Conservation (phyloP, 2,113 vertebrate genomes). For the Neolamprologus variostigma region DNA sequence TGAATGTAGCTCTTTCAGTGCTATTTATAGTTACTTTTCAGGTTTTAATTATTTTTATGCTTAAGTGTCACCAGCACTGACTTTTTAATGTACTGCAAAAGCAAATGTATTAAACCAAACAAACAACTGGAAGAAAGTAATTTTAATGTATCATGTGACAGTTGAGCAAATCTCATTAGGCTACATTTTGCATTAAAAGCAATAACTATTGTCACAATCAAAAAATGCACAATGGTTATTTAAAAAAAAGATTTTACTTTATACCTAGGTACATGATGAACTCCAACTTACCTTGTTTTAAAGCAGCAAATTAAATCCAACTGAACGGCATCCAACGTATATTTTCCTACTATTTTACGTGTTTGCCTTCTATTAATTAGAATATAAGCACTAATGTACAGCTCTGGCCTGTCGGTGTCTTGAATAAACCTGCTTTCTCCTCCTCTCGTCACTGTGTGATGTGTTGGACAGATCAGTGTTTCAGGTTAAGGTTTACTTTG, state of each 20-base stretch:
- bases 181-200: background rate
- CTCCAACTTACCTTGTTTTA: constrained; percentile 15
- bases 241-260: background rate
- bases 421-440: background rate
- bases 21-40: background rate
- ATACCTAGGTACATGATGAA: background rate
- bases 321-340: background rate
- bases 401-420: background rate
- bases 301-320: background rate
- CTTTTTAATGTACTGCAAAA: background rate
- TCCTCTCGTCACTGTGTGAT: background rate
- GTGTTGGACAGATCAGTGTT: background rate
- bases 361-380: background rate
- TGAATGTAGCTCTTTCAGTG: background rate
- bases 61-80: background rate
- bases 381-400: background rate
- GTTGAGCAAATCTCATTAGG: background rate
- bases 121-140: background rate
- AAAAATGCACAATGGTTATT: background rate
- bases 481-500: constrained; percentile 18
- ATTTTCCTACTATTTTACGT: background rate
- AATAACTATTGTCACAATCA: background rate
- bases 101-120: background rate
- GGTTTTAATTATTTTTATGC: background rate
- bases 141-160: background rate